Conservation (phyloP, 1,140 invertebrate species). For the Nymphalis io region DNA sequence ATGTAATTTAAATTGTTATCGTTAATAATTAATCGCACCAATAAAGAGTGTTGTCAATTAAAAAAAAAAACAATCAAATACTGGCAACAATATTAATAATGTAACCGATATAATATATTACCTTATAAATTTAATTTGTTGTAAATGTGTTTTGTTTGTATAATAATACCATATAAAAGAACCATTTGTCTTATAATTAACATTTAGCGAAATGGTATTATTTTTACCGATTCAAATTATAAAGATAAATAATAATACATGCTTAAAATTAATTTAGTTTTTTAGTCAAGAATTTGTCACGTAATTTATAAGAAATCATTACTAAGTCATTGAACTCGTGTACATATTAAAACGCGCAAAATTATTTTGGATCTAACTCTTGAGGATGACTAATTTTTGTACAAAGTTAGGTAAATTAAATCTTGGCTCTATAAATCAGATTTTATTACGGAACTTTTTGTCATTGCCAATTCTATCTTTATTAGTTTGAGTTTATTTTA, state of each 20-base stretch:
- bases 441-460: background rate
- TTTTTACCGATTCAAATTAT: background rate
- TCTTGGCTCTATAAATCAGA: background rate
- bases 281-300: conserved; percentile 7
- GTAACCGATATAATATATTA: no score
- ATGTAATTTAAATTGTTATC: no score
- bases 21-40: no score
- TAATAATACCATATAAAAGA: background rate
- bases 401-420: conserved; percentile 2
- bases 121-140: no score
- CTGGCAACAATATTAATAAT: no score
- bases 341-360: conserved; percentile 17
- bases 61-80: no score
- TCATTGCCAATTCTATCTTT: background rate
- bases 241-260: conserved; percentile 1
- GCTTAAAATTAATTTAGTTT: conserved; percentile 6
- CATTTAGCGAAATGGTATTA: no score
- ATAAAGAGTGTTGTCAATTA: no score
- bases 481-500: conserved; percentile 7
- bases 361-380: conserved; percentile 19
- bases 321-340: conserved; percentile 20
- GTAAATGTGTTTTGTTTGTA: conserved; percentile 6
- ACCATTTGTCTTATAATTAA: background rate
- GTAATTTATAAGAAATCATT: conserved; percentile 11
- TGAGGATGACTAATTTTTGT: conserved; percentile 8